Base-by-base conservation (phyloP, 1,140 invertebrate genomes). In the Arctopsyche grandis region DNA sequence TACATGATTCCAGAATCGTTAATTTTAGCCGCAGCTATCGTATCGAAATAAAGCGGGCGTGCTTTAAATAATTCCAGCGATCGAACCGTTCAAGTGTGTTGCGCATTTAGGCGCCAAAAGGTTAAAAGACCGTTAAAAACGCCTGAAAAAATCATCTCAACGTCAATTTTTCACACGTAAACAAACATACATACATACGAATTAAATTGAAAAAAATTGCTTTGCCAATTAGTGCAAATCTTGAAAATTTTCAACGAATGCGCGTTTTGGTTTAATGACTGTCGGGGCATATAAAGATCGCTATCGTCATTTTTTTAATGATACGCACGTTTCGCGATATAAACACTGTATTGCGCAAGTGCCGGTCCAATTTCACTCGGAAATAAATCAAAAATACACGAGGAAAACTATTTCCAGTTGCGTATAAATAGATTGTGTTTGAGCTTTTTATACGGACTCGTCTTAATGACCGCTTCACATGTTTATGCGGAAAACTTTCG, bases 401-500 rank as follows among this genome's bases (percentile, higher is more conserved):
- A 56, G 48, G 16, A 60, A 60, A 16, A 60, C 56, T 60, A 60
- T 60, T 60, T 60, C 21, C 56, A 60, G 56, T 5, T 60, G 56
- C 19, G 56, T 60, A 60, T 19, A 60, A 60, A 60, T 60, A 60
- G 56, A 60, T 7, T 19, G 56, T 56, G 52, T 56, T n/a, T 3
- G 12, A 14, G 4, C 19, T 56, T 56, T 56, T 56, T 56, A 5
- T 12, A 5, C 52, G 52, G 14, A 56, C 14, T 56, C 19, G 52
- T 60, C 56, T 60, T 60, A 60, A 60, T 60, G 56, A 21, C 56
- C 56, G 16, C 56, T 60, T 60, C 56, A 60, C 56, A 60, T 60
- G 56, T 60, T 60, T 60, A 60, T 16, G 56, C 16, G 48, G 48
- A n/a, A 52, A 14, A 52, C 48, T 52, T 52, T 52, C 48, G 10